Evolutionary conservation across 2,797 vertebrate genomes (phyloP).

Genomic region (Lithobates pipiens): DNA sequence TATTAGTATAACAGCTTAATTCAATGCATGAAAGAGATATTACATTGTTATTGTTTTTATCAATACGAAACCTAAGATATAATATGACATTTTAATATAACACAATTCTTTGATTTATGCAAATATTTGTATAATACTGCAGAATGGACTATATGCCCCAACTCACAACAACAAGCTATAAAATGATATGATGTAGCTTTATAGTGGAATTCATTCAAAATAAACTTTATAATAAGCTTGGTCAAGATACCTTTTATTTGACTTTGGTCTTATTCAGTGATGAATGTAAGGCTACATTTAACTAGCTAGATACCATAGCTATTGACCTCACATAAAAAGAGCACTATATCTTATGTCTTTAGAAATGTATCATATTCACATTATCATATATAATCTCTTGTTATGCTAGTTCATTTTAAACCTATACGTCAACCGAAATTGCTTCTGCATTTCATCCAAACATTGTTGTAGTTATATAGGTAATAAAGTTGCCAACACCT

Average conservation of each 20-base stretch:
- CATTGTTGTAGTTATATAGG: too few species aligned
- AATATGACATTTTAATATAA: constrained; percentile 27
- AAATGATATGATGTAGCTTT: neutral
- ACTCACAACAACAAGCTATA: neutral
- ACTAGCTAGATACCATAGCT: neutral
- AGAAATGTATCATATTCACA: neutral
- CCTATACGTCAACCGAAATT: neutral
- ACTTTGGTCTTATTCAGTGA: neutral
- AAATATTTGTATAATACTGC: constrained; percentile 2
- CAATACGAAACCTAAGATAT: constrained; percentile 23
- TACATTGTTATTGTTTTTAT: constrained; percentile 36
- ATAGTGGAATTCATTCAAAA: neutral
- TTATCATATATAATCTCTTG: too few species aligned
- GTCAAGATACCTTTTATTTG: neutral
- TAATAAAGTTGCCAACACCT: too few species aligned
- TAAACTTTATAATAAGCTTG: neutral
- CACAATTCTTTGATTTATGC: neutral
- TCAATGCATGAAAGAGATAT: constrained; percentile 26
- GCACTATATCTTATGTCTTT: neutral
- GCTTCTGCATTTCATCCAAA: neutral
- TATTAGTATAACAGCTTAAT: constrained; percentile 6
- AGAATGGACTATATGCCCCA: neutral
- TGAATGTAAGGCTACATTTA: neutral
- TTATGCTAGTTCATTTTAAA: neutral
- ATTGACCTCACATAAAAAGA: neutral